Evolutionary conservation across 2,113 vertebrate species (phyloP).

Genomic region (Callithrix jacchus): DNA sequence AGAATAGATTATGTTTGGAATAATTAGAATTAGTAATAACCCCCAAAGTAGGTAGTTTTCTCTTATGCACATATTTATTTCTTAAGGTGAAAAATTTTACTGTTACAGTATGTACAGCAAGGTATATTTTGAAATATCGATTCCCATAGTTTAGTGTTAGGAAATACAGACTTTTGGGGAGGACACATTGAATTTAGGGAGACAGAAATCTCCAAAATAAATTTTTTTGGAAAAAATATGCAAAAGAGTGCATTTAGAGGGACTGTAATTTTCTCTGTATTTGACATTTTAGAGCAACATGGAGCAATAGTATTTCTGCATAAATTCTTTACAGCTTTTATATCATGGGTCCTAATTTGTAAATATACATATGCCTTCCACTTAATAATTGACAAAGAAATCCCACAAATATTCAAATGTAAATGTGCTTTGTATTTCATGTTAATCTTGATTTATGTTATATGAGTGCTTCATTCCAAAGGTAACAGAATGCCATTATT

Average conservation of each 20-base stretch:
- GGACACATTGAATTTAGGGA: background rate
- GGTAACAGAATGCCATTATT: background rate
- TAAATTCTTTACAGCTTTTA: background rate
- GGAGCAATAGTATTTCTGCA: background rate
- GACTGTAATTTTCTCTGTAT: background rate
- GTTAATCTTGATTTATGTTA: background rate
- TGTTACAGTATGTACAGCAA: background rate
- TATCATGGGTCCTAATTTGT: background rate
- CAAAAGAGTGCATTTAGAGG: background rate
- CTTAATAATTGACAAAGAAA: background rate
- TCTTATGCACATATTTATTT: background rate
- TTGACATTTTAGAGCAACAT: background rate
- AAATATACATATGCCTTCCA: background rate
- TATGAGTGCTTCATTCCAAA: background rate
- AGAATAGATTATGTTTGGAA: background rate
- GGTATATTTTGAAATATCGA: background rate
- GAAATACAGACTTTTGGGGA: background rate
- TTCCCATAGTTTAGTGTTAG: background rate
- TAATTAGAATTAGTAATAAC: constrained; percentile 24
- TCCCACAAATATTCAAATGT: background rate
- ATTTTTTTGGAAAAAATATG: background rate
- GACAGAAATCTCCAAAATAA: background rate
- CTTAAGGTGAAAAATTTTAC: background rate
- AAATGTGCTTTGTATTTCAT: background rate
- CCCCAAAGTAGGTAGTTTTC: background rate